Evolutionary conservation across 2,113 vertebrate species (phyloP), one percentile per base, ranked within the genome.

Genomic region (Acrocephalus kingi): DNA sequence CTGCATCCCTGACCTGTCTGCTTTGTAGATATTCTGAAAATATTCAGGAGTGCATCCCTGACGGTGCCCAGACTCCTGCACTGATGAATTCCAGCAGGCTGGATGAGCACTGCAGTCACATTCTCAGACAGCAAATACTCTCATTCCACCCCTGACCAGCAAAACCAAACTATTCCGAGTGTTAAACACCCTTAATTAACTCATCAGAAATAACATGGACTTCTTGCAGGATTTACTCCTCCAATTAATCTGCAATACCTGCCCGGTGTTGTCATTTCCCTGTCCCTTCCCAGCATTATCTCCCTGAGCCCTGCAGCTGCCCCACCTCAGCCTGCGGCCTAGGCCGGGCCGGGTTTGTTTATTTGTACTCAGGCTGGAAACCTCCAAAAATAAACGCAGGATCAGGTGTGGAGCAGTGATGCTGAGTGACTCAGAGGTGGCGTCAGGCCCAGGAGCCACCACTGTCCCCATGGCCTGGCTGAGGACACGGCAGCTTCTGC

Each of bases 371-470:
- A 39, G 87, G 59, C 63, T 84, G 80, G 63, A 94, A 97, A 90
- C 74, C 89, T 95, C 89, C 83, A 86, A 85, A 96, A 97, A 97
- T 91, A 92, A 96, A 61, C 7, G 49, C n/a, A 55, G 93, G 75
- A 9, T 82, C 96, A 96, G 95, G 94, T 95, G 91, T 69, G 9
- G 64, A 66, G 89, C 85, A 82, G 83, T 7, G 66, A 67, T 93
- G 90, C 73, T 48, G 56, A 28, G 76, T 97, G 95, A 96, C 90
- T 97, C 95, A 96, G 87, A 73, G 67, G 84, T 96, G 95, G 94
- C 95, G 73, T 5, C 73, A 4, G 23, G 84, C 94, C 95, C 92
- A 15, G 90, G 84, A 97, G 87, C 33, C 93, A 95, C 27, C 51
- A 1, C 37, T 10, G 67, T 25, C 10, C 25, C 61, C 71, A 8